Conservation (phyloP, 2,113 vertebrate species). For the Pantherophis guttatus region DNA sequence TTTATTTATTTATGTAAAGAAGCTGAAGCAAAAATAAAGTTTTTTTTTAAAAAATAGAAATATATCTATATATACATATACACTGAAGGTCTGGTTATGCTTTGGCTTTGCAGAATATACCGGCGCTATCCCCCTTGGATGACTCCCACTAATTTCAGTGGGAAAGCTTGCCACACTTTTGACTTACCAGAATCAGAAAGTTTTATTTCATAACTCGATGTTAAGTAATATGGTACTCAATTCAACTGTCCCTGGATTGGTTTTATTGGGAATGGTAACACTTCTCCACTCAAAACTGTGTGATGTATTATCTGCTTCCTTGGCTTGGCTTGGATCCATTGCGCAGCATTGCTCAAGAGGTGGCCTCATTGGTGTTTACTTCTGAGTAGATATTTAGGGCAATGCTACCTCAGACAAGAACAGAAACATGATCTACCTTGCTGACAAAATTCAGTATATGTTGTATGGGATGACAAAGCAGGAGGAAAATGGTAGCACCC, state of each 20-base stretch:
- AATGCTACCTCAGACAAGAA: background rate
- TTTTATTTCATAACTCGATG: background rate
- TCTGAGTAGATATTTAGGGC: too few species aligned
- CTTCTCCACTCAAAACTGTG: background rate
- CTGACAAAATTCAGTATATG: background rate
- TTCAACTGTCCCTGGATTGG: background rate
- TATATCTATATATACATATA: background rate
- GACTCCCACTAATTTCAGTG: background rate
- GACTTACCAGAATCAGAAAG: background rate
- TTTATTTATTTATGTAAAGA: conserved; percentile 97
- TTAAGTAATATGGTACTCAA: background rate
- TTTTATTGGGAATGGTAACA: background rate
- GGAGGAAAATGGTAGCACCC: background rate
- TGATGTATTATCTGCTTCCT: background rate
- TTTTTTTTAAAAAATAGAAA: conserved; percentile 33
- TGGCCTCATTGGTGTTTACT: background rate
- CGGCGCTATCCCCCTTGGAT: background rate
- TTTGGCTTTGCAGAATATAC: background rate
- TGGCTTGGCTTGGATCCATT: background rate
- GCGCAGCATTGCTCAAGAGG: background rate
- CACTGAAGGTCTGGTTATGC: background rate
- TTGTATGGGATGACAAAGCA: background rate
- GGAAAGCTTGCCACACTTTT: background rate
- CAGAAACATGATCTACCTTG: background rate
- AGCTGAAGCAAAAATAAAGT: conserved; percentile 62